A percentile compares a stretch with the other conserved stretches of the same genome.
Evolutionary conservation across 2,797 vertebrate species (phyloP).

Genomic region (Chromis chromis): DNA sequence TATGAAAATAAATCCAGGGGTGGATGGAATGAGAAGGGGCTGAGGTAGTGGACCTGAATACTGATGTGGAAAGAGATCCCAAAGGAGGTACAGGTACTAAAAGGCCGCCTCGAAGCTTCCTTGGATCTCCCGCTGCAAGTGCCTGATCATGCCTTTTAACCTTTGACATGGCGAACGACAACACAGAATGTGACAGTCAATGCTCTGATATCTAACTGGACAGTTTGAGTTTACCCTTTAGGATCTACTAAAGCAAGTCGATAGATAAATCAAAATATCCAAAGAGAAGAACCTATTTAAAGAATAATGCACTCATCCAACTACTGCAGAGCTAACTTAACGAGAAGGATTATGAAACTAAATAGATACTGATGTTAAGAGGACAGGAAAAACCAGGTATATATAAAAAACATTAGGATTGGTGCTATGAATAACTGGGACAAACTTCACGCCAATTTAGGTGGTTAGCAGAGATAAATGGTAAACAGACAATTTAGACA

Average conservation of each 20-base stretch:
- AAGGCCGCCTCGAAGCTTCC: conserved; percentile 59
- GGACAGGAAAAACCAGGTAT: not conserved
- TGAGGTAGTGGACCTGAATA: conserved; percentile 80
- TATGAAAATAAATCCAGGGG: conserved; percentile 88
- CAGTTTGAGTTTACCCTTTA: not conserved
- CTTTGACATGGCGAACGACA: conserved; percentile 59
- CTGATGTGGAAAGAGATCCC: conserved; percentile 78
- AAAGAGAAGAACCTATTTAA: not conserved
- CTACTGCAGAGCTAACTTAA: not conserved
- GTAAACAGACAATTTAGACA: not conserved
- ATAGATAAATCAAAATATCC: not conserved
- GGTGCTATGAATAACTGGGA: not conserved
- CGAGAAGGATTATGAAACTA: not conserved
- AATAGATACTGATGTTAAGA: not conserved
- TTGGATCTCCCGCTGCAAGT: conserved; percentile 61
- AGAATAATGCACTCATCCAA: not conserved
- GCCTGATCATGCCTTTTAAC: conserved; percentile 76
- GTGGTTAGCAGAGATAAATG: not conserved
- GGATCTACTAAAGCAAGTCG: not conserved
- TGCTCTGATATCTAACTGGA: conserved; percentile 20
- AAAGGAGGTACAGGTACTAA: conserved; percentile 71
- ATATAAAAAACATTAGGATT: not conserved
- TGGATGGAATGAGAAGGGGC: conserved; percentile 79
- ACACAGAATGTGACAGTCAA: conserved; percentile 28
- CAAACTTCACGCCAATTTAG: not conserved